A percentile compares a stretch with the other conserved stretches of the same genome.
phyloP scores from a whole-genome alignment of 2,113 vertebrate genomes.

The Cavia aperea region DNA sequence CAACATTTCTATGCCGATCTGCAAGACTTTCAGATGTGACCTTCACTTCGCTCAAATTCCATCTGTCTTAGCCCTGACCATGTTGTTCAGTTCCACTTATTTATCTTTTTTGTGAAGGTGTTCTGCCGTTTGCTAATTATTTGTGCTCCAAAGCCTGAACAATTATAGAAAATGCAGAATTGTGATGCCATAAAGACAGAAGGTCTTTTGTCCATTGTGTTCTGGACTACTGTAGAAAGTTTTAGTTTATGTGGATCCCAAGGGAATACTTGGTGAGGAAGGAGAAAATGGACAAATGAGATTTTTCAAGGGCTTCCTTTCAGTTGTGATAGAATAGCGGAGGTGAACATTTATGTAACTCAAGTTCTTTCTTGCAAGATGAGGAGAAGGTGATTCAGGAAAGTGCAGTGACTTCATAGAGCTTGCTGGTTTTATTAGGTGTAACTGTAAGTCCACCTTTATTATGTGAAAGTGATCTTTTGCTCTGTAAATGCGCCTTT shows the following conservation, averaged over 20 bases:
- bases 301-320: slow-evolving; percentile 15
- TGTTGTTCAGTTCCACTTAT: not conserved
- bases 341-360: not conserved
- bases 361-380: not conserved
- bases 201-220: not conserved
- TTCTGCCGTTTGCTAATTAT: not conserved
- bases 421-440: not conserved
- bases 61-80: not conserved
- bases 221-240: not conserved
- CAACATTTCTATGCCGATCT: not conserved
- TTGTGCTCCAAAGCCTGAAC: not conserved
- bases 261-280: not conserved
- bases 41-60: not conserved
- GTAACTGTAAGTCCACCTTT: not conserved
- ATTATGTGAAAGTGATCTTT: not conserved
- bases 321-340: not conserved
- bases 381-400: not conserved
- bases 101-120: not conserved
- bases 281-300: not conserved
- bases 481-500: not conserved
- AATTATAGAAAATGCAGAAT: not conserved
- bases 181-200: slow-evolving; percentile 1
- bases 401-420: not conserved
- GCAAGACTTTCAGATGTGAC: not conserved
- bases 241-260: not conserved